Evolutionary conservation across 2,797 vertebrate species (phyloP).

Genomic region (Spinus pinus): DNA sequence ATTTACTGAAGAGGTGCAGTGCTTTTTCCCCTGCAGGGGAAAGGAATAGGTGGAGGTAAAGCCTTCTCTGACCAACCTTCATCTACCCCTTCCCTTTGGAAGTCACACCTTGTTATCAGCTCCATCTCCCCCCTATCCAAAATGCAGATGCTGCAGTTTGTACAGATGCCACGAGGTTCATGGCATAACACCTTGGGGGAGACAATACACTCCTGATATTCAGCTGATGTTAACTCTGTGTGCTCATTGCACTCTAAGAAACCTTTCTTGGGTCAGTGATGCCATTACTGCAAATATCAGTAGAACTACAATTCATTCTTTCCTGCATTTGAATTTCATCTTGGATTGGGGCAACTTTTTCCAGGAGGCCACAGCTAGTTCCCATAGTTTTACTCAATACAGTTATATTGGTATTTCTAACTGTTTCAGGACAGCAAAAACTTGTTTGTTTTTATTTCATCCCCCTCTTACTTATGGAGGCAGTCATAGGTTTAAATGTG

Average conservation of each 20-base stretch:
- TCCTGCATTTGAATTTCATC: not conserved
- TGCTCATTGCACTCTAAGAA: not conserved
- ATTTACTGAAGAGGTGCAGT: not conserved
- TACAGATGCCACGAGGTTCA: not conserved
- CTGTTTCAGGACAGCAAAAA: not conserved
- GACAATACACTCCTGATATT: not conserved
- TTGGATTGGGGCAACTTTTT: not conserved
- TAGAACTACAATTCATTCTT: not conserved
- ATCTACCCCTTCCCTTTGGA: not conserved
- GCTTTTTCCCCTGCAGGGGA: not conserved
- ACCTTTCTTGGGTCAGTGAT: not conserved
- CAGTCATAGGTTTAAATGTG: not conserved
- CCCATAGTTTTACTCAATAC: not conserved
- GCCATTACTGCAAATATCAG: not conserved
- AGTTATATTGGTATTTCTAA: not conserved
- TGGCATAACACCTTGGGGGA: not conserved
- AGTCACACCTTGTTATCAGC: not conserved
- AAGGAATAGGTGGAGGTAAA: not conserved
- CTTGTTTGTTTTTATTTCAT: not conserved
- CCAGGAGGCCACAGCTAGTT: not conserved
- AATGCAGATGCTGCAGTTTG: not conserved
- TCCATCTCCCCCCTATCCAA: not conserved
- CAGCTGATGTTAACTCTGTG: not conserved
- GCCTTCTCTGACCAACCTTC: not conserved
- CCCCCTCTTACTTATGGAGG: not conserved